A percentile compares a stretch with the other conserved stretches of the same genome.
Conservation (phyloP, 2,113 vertebrate species). For the Parotia lawesii region DNA sequence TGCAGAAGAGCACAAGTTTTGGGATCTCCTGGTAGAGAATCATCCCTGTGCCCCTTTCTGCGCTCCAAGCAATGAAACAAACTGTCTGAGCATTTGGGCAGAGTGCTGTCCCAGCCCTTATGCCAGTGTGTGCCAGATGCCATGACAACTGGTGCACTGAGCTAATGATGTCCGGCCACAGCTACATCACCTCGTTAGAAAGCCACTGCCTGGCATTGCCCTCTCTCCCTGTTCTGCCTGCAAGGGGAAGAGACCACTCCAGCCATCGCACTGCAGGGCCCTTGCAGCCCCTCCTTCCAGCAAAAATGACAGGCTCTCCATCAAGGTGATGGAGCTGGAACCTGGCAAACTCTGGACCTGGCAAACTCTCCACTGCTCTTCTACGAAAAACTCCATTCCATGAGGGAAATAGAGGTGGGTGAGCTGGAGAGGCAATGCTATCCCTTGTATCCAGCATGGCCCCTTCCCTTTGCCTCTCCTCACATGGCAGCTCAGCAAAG, state of each 20-base stretch:
- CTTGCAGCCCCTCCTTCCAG: not conserved
- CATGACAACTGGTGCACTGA: not conserved
- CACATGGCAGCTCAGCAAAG: not conserved
- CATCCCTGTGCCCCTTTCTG: not conserved
- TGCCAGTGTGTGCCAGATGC: not conserved
- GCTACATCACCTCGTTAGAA: not conserved
- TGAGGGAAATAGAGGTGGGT: accelerated
- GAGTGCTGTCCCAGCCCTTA: not conserved
- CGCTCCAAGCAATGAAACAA: not conserved
- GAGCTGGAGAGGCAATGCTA: accelerated
- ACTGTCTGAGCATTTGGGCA: not conserved
- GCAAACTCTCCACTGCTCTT: not conserved
- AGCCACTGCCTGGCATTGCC: not conserved
- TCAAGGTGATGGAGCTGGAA: accelerated
- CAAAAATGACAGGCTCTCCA: not conserved
- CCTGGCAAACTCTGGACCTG: not conserved
- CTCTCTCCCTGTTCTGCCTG: not conserved
- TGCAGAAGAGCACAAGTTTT: not conserved
- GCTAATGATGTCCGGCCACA: not conserved
- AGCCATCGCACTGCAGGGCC: not conserved
- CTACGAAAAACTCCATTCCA: not conserved
- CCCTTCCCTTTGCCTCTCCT: not conserved
- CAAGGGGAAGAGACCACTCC: not conserved
- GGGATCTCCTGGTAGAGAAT: not conserved
- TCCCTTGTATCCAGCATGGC: not conserved